Evolutionary conservation across 2,888 invertebrate species (phyloP), one percentile per base, ranked within the genome.

Genomic region (Phragmatobia fuliginosa): DNA sequence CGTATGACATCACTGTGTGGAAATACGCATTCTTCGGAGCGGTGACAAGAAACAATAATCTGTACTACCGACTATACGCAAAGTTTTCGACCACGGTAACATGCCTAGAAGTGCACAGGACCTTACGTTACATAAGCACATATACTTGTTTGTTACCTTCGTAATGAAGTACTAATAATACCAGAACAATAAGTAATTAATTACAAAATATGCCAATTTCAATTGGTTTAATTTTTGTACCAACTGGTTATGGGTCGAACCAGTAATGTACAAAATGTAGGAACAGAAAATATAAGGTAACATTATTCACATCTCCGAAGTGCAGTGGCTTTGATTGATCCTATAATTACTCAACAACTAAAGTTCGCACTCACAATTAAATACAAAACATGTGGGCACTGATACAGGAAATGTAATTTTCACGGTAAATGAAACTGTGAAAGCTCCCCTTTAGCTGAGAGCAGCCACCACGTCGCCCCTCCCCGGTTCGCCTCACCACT

Each of bases 381-480:
- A 74, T 78, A 75, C 77, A 74, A 79, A 82, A 73, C 75, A 76
- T 65, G 75, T 65, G 33, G 70, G 73, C 83, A 80, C 72, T 83
- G 76, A 78, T 73, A 79, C 79, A 78, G 71, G 73, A 80, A 86
- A 84, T 84, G 81, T 82, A 82, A 88, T 85, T 85, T 87, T 85
- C 87, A 86, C 86, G 88, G 84, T 85, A 84, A 86, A 87, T 87
- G 86, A 85, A 88, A 86, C 84, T 81, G 80, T 77, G 81, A 83
- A 80, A 80, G 72, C 74, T 70, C 58, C 52, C 72, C 56, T 59
- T 64, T 58, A 41, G 32, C 3, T 4, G 11, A 21, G 28, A 56
- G 56, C 31, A 33, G 38, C 63, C 32, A 28, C 33, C 49, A 31
- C 10, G 56, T 18, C n/a, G 61, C 41, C 38, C 41, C 31, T 14